phyloP scores from a whole-genome alignment of 2,113 vertebrate genomes.

The Collichthys lucidus region DNA sequence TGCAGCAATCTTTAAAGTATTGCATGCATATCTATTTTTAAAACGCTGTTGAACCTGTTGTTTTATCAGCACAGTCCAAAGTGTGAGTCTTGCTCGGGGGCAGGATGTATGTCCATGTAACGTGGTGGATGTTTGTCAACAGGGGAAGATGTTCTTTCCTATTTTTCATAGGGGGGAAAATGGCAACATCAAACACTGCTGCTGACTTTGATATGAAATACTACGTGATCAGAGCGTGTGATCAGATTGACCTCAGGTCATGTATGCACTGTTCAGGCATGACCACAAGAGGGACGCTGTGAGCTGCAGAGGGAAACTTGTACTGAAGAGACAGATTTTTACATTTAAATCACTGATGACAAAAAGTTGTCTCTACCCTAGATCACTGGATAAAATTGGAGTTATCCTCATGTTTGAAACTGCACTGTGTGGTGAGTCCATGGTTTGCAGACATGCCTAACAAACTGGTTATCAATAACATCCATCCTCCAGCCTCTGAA shows the following conservation, averaged over 20 bases:
- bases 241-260: not conserved
- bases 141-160: not conserved
- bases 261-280: conserved; percentile 1
- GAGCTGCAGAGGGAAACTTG: not conserved
- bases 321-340: not conserved
- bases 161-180: not conserved
- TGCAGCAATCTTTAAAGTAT: not conserved
- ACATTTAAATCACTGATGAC: not conserved
- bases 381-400: too few relatives aligned
- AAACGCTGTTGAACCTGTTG: conserved; percentile 3
- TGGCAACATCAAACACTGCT: not conserved
- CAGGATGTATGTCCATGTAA: not conserved
- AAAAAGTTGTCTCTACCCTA: not conserved
- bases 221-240: too few relatives aligned
- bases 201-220: not conserved
- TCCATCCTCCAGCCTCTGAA: not conserved
- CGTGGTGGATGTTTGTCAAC: not conserved
- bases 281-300: conserved; percentile 65
- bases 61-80: conserved; percentile 66
- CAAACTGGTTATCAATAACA: not conserved
- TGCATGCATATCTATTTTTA: not conserved
- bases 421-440: not conserved
- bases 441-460: not conserved
- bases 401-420: not conserved
- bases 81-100: conserved; percentile 3